Evolutionary conservation across 2,888 invertebrate species (phyloP), one percentile per base, ranked within the genome.

Genomic region (Heliconius hortense): DNA sequence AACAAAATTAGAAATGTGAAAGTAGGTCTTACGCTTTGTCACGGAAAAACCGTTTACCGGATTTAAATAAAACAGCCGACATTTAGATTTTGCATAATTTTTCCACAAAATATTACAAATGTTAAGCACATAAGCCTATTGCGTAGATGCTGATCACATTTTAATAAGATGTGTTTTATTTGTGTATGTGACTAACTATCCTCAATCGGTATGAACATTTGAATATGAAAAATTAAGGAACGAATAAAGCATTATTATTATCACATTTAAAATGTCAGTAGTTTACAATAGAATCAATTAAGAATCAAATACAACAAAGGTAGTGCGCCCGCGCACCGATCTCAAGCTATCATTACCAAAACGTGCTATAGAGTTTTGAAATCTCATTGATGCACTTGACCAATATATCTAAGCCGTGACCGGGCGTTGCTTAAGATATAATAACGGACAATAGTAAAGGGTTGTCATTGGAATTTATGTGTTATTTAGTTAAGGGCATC

Each of bases 351-450:
- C 43, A 70, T 70, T 70, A 70, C 67, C 67, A 68, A 68, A 68
- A 60, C 68, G 68, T 73, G 73, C 60, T 60, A 48, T 28, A 24
- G n/a, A 4, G 56, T 76, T 69, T 56, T 69, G 63, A 48, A 73
- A 69, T 64, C 21, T 73, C 67, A 73, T 69, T 71, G 63, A 70
- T 72, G 77, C 74, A 77, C 84, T 84, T 84, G 84, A 82, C 84
- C 84, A 68, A 77, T 78, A 82, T 84, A 76, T 74, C 76, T 81
- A 81, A 80, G 80, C 81, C 82, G 80, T 84, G 82, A 84, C 82
- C 76, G 69, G 81, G 60, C 67, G n/a, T 76, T 76, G 72, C 73
- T 35, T 48, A 76, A 76, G 69, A 43, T 66, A 1, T 43, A 66
- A 66, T 31, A 71, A 53, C 70, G 56, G 59, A 59, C 39, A 66